A percentile compares a stretch with the other conserved stretches of the same genome.
Conservation (phyloP, 2,888 invertebrate genomes). For the Athripsodes cinereus region DNA sequence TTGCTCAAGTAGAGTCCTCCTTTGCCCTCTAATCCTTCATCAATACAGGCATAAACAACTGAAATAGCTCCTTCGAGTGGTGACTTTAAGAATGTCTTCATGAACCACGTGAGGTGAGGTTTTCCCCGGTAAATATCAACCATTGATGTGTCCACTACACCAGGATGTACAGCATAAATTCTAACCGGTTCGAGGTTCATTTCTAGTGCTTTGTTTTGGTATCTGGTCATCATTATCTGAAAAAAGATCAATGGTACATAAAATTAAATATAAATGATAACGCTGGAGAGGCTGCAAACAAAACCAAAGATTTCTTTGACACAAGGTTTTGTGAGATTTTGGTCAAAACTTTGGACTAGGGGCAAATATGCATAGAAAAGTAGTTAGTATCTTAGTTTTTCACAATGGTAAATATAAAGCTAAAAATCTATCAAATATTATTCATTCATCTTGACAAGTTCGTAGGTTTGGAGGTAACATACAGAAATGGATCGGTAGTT, state of each 20-base stretch:
- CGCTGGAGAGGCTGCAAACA: no score
- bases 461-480: no score
- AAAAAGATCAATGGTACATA: background rate
- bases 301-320: no score
- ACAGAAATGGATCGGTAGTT: no score
- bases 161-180: constrained; percentile 7
- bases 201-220: background rate
- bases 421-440: no score
- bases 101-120: background rate
- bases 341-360: no score
- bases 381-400: no score
- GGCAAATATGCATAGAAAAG: no score
- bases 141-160: constrained; percentile 15
- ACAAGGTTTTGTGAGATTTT: background rate
- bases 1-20: constrained; percentile 80
- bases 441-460: no score
- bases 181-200: constrained; percentile 1
- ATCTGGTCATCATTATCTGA: constrained; percentile 15
- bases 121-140: constrained; percentile 1
- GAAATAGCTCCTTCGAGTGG: constrained; percentile 76
- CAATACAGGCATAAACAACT: constrained; percentile 69
- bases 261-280: no score
- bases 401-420: no score
- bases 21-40: constrained; percentile 62
- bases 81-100: constrained; percentile 67